Percentiles rank a stretch among this genome's conserved stretches.
phyloP scores from a whole-genome alignment of 2,113 vertebrate genomes.

The Athene cunicularia region DNA sequence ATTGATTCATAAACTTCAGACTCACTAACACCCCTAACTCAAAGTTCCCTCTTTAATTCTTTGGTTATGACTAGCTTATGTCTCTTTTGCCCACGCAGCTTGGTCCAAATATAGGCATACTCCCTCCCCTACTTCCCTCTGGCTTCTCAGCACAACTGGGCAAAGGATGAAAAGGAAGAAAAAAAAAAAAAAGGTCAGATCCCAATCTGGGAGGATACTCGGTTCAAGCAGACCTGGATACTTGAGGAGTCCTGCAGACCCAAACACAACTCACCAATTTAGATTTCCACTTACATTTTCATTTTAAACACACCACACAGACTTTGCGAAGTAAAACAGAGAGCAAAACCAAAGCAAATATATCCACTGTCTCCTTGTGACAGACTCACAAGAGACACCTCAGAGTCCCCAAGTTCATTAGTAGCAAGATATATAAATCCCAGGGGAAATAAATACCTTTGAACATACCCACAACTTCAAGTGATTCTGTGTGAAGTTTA shows the following conservation, averaged over 20 bases:
- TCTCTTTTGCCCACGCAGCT: neutral
- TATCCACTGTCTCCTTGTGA: fast-evolving
- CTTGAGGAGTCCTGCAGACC: neutral
- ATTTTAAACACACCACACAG: fast-evolving
- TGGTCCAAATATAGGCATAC: neutral
- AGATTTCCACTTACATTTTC: fast-evolving
- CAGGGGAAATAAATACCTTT: neutral
- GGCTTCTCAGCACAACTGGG: neutral
- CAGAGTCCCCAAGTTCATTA: neutral
- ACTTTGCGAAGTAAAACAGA: neutral
- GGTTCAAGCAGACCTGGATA: neutral
- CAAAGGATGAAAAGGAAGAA: neutral
- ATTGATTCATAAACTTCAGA: neutral
- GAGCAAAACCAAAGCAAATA: neutral
- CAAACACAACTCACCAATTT: fast-evolving
- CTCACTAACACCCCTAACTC: neutral
- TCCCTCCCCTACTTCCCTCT: neutral
- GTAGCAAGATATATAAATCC: neutral
- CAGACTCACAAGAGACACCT: neutral
- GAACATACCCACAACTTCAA: neutral
- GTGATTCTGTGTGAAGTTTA: neutral
- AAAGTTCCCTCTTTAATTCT: neutral
- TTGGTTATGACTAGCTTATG: neutral
- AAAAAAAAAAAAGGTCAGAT: neutral
- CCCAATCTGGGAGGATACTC: fast-evolving